Conservation (phyloP, 2,797 vertebrate genomes). For the Spheniscus humboldti region DNA sequence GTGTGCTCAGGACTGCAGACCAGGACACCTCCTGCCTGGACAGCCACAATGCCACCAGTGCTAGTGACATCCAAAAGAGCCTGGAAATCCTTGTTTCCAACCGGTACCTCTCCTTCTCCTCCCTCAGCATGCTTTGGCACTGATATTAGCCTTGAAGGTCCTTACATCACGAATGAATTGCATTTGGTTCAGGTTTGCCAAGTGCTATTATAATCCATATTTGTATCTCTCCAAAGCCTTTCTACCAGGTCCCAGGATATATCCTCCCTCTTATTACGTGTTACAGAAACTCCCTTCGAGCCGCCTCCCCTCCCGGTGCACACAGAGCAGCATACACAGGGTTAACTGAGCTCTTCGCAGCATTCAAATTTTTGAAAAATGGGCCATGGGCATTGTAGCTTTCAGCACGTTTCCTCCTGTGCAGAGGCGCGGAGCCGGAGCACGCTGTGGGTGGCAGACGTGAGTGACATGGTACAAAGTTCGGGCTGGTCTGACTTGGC, state of each 20-base stretch:
- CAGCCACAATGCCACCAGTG: not conserved
- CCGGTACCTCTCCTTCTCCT: not conserved
- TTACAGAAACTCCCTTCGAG: not conserved
- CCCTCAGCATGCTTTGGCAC: not conserved
- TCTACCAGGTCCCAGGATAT: not conserved
- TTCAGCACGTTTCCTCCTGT: not conserved
- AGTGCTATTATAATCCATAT: not conserved
- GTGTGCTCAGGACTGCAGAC: not conserved
- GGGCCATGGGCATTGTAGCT: not conserved
- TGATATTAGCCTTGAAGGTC: not conserved
- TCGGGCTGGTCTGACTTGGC: not conserved
- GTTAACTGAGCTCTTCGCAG: not conserved
- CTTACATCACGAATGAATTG: not conserved
- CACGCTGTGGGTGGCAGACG: rapidly evolving
- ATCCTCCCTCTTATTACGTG: rapidly evolving
- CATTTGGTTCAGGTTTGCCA: not conserved
- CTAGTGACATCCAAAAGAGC: not conserved
- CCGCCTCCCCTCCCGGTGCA: rapidly evolving
- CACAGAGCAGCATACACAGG: not conserved
- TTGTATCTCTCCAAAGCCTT: not conserved
- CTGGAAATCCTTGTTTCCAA: not conserved
- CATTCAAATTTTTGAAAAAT: not conserved
- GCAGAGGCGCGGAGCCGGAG: rapidly evolving
- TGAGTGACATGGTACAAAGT: not conserved
- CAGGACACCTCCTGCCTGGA: not conserved